Evolutionary conservation across 2,888 invertebrate species (phyloP), one percentile per base, ranked within the genome.

Genomic region (Bedellia somnulentella): DNA sequence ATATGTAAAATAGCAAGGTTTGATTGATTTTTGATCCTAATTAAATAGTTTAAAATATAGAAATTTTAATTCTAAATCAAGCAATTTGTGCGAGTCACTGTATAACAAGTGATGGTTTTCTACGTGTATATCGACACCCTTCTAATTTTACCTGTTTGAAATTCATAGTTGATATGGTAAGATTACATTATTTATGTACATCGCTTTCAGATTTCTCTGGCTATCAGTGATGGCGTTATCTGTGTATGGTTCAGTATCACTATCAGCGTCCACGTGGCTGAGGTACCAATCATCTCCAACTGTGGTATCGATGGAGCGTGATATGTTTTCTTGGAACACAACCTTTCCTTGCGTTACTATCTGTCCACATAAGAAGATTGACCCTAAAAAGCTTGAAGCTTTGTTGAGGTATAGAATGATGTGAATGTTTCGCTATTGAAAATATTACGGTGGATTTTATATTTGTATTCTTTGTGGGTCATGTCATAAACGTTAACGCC

Each of bases 261-360:
- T 83, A 22, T 83, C 85, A 14, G 57, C 61, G 35, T 62, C 79
- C 25, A 85, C 84, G 5, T 81, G 85, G 80, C 53, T 58, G 5
- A 78, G 86, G 15, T 86, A 85, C 49, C 82, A 81, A 52, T 82
- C 80, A 24, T 85, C 85, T 4, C 86, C 86, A 2, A 85, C 85
- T 24, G 86, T 86, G 4, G 80, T 86, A 17, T 85, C 86, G 12
- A 85, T 86, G 83, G 86, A 86, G 52, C 68, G 86, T 2, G 85
- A 86, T 49, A 80, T 83, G 67, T 81, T 82, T 37, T 79, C 82
- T 1, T 86, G 86, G 86, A 83, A 83, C 43, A 84, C 87, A 2
- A 80, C 82, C 1, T 86, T 86, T 41, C 87, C 87, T 1, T 73
- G 81, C 17, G 61, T 83, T 29, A 85, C 87, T 0, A 75, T 87